Conservation (phyloP, 2,888 invertebrate species). For the Asteroscopus sphinx region DNA sequence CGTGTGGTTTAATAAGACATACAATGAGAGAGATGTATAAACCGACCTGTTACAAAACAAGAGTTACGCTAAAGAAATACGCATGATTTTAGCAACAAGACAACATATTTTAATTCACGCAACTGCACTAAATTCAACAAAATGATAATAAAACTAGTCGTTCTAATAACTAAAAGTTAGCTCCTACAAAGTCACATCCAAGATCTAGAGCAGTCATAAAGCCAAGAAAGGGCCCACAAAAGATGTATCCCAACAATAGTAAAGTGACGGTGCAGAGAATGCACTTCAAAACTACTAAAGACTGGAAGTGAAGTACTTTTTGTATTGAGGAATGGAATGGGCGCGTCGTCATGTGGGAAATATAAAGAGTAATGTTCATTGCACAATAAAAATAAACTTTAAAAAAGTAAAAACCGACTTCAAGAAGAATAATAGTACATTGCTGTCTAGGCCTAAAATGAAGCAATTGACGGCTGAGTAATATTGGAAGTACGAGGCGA, state of each 20-base stretch:
- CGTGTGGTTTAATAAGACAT: too few relatives aligned
- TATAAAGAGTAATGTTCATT: slow-evolving; percentile 51
- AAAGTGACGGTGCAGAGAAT: slow-evolving; percentile 47
- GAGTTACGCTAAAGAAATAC: too few relatives aligned
- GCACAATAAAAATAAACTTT: too few relatives aligned
- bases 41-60: too few relatives aligned
- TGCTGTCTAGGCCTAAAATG: too few relatives aligned
- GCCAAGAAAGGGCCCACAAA: slow-evolving; percentile 36
- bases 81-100: too few relatives aligned
- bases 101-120: background rate
- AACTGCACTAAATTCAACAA: background rate
- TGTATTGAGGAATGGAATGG: slow-evolving; percentile 47
- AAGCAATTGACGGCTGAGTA: too few relatives aligned
- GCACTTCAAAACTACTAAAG: slow-evolving; percentile 57
- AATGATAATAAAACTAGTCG: background rate
- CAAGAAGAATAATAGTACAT: too few relatives aligned
- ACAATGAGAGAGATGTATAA: too few relatives aligned
- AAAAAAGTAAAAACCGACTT: too few relatives aligned
- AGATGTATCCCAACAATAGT: slow-evolving; percentile 42
- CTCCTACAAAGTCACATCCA: slow-evolving; percentile 24
- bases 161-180: background rate
- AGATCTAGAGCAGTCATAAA: slow-evolving; percentile 41
- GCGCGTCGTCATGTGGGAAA: slow-evolving; percentile 44
- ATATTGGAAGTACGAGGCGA: too few relatives aligned
- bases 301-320: slow-evolving; percentile 51